Evolutionary conservation across 2,113 vertebrate genomes (phyloP).

Genomic region (Pagrus major): DNA sequence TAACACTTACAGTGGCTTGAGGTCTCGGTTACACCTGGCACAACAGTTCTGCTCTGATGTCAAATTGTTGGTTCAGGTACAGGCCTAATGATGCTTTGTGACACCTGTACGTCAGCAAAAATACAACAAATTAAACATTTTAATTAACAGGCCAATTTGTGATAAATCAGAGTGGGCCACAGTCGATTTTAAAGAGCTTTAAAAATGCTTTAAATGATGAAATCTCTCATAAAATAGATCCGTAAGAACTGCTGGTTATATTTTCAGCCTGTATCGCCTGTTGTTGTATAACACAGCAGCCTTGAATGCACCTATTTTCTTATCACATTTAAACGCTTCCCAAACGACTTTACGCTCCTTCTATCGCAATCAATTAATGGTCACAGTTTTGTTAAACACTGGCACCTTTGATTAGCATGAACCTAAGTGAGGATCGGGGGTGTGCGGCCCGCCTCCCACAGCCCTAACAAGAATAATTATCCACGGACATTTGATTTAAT

Average conservation of each 20-base stretch:
- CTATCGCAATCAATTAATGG: slow-evolving; percentile 46
- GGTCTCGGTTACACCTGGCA: slow-evolving; percentile 86
- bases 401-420: slow-evolving; percentile 61
- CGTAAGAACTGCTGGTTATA: not conserved
- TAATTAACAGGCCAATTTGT: not conserved
- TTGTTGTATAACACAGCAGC: not conserved
- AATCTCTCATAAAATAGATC: not conserved
- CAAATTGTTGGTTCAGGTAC: slow-evolving; percentile 24
- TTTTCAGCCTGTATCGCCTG: not conserved
- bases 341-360: slow-evolving; percentile 41
- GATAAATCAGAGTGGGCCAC: no score
- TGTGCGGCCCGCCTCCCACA: slow-evolving; percentile 53
- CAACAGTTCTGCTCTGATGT: slow-evolving; percentile 36
- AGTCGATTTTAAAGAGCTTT: not conserved
- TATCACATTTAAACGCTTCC: slow-evolving; percentile 40
- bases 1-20: slow-evolving; percentile 87
- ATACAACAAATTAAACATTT: not conserved
- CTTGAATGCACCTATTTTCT: slow-evolving; percentile 35
- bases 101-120: not conserved
- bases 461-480: slow-evolving; percentile 60
- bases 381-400: slow-evolving; percentile 53
- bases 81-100: slow-evolving; percentile 14
- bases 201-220: not conserved
- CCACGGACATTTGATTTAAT: slow-evolving; percentile 62
- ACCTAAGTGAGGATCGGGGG: slow-evolving; percentile 50